Evolutionary conservation across 1,140 invertebrate genomes (phyloP).

Genomic region (Archivesica marissinica): DNA sequence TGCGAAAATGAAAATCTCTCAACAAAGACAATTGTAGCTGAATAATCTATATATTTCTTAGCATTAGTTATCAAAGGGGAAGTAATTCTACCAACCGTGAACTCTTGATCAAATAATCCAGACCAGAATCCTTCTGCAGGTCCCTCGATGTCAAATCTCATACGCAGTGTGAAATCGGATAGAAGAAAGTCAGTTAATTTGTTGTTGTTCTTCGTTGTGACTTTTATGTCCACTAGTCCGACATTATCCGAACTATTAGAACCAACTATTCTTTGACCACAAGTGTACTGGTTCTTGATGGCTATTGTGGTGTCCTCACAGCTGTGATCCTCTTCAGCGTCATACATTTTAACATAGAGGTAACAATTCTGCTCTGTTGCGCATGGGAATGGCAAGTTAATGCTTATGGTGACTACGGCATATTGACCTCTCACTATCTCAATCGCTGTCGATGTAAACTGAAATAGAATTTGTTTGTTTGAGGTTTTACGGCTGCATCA

Average conservation of each 20-base stretch:
- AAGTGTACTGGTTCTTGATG: neutral
- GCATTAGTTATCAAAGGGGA: no score
- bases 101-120: neutral
- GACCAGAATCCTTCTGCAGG: neutral
- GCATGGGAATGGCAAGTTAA: neutral
- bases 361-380: neutral
- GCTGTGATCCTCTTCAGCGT: neutral
- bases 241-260: neutral
- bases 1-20: no score
- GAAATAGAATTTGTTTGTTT: neutral
- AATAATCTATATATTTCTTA: no score
- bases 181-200: neutral
- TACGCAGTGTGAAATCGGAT: neutral
- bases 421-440: neutral
- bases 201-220: neutral
- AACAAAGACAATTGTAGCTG: no score
- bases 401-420: neutral
- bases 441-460: neutral
- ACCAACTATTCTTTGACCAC: neutral
- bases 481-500: no score
- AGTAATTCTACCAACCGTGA: no score
- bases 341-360: neutral
- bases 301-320: neutral
- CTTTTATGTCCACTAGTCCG: neutral
- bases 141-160: neutral